These are phyloP conservation scores for Chymomyza fuscimana DNA, from an alignment of 2,888 invertebrate genomes.

Conservation along the genomic window DNA sequence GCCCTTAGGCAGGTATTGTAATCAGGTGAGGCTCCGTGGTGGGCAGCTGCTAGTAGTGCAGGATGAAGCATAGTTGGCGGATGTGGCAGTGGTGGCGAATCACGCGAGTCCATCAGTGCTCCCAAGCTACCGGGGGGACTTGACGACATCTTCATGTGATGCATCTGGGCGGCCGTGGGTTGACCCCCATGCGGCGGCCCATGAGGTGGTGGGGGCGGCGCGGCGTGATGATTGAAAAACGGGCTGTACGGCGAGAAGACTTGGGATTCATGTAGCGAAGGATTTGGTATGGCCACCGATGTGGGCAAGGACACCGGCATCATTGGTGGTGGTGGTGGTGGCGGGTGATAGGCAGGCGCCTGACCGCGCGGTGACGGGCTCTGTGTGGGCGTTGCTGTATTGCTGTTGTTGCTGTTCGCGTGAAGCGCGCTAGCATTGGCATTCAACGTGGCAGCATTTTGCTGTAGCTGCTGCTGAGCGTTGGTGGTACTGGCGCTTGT, in stretches of 20 bases:
- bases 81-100: conserved; percentile 91
- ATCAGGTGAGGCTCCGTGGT: conserved; percentile 90
- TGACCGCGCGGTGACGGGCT: conserved; percentile 87
- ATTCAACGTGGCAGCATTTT: conserved; percentile 42
- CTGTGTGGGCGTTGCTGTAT: conserved; percentile 80
- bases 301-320: conserved; percentile 94
- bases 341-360: conserved; percentile 75
- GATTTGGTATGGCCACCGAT: conserved; percentile 97
- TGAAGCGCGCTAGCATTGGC: conserved; percentile 78
- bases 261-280: conserved; percentile 95
- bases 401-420: conserved; percentile 33
- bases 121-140: conserved; percentile 83
- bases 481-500: conserved; percentile 55
- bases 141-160: conserved; percentile 79
- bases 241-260: conserved; percentile 95
- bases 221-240: conserved; percentile 86
- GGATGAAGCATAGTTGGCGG: conserved; percentile 92
- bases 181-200: conserved; percentile 80
- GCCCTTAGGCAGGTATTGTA: conserved; percentile 85
- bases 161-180: conserved; percentile 78
- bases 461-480: conserved; percentile 80
- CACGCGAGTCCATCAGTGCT: conserved; percentile 84
- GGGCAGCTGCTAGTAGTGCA: conserved; percentile 90
- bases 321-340: conserved; percentile 88
- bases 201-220: conserved; percentile 75